phyloP scores from a whole-genome alignment of 2,888 invertebrate genomes.

The Elmis aenea region DNA sequence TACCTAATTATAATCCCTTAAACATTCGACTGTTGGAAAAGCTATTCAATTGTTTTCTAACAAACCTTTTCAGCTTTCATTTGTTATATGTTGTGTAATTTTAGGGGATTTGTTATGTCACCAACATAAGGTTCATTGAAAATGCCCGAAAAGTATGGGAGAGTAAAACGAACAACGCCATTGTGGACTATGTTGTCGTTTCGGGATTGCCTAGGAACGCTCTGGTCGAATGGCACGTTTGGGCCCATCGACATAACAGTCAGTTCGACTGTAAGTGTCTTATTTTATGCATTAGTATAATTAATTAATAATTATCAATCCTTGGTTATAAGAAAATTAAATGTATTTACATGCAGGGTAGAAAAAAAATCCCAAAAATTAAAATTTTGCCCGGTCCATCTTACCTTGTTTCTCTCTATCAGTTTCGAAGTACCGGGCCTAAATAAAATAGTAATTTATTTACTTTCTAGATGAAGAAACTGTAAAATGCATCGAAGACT shows the following conservation, averaged over 20 bases:
- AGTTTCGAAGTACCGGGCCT: too few species aligned
- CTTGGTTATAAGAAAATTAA: too few species aligned
- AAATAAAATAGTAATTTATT: too few species aligned
- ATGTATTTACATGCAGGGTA: too few species aligned
- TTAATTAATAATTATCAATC: conserved; percentile 4
- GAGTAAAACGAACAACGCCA: conserved; percentile 77
- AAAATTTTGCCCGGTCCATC: too few species aligned
- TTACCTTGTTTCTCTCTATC: too few species aligned
- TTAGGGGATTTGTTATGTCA: conserved; percentile 82
- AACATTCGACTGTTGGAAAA: too few species aligned
- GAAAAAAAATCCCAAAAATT: too few species aligned
- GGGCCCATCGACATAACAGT: conserved; percentile 84
- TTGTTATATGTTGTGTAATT: too few species aligned
- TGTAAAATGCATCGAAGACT: conserved; percentile 73
- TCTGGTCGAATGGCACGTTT: conserved; percentile 88
- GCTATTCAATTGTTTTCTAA: too few species aligned
- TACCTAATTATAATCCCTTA: too few species aligned
- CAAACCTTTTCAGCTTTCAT: too few species aligned
- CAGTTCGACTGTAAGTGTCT: conserved; percentile 81
- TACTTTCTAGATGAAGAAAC: conserved; percentile 74
- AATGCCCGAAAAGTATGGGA: conserved; percentile 78
- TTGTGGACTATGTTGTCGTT: conserved; percentile 83
- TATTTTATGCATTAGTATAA: conserved; percentile 5
- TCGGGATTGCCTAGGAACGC: conserved; percentile 74
- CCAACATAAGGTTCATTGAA: conserved; percentile 62